Percentiles rank a stretch among this genome's conserved stretches.
Evolutionary conservation across 2,888 invertebrate genomes (phyloP).

Genomic region (Drosophila sordidula): DNA sequence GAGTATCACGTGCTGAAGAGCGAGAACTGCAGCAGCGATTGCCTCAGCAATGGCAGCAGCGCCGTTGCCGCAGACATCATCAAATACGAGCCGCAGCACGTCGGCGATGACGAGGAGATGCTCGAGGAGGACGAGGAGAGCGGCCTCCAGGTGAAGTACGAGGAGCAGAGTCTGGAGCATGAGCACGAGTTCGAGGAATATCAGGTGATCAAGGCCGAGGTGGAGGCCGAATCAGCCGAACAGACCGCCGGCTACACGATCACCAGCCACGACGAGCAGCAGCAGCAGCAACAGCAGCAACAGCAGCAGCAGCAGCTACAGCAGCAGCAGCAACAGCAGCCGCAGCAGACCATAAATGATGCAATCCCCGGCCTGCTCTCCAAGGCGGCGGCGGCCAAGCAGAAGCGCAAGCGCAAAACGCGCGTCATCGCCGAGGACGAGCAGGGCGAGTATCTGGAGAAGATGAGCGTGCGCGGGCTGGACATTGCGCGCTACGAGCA

Average conservation of each 20-base stretch:
- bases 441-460: conserved; percentile 84
- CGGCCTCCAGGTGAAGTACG: conserved; percentile 69
- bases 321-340: conserved; percentile 32
- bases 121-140: conserved; percentile 67
- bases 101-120: conserved; percentile 62
- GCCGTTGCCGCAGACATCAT: conserved; percentile 67
- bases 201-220: conserved; percentile 70
- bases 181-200: conserved; percentile 69
- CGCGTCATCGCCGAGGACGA: conserved; percentile 83
- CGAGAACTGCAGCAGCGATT: conserved; percentile 71
- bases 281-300: conserved; percentile 38
- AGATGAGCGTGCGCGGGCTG: conserved; percentile 84
- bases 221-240: conserved; percentile 61
- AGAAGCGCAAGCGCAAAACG: conserved; percentile 83
- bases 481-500: conserved; percentile 84
- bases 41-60: conserved; percentile 71
- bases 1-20: conserved; percentile 78
- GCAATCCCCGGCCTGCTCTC: conserved; percentile 52
- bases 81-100: conserved; percentile 71
- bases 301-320: conserved; percentile 27
- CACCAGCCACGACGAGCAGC: conserved; percentile 46
- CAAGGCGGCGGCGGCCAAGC: conserved; percentile 73
- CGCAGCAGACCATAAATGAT: conserved; percentile 47
- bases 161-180: conserved; percentile 70
- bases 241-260: conserved; percentile 69